Base-by-base conservation (phyloP, 2,888 invertebrate species). In the Amaurobius ferox region DNA sequence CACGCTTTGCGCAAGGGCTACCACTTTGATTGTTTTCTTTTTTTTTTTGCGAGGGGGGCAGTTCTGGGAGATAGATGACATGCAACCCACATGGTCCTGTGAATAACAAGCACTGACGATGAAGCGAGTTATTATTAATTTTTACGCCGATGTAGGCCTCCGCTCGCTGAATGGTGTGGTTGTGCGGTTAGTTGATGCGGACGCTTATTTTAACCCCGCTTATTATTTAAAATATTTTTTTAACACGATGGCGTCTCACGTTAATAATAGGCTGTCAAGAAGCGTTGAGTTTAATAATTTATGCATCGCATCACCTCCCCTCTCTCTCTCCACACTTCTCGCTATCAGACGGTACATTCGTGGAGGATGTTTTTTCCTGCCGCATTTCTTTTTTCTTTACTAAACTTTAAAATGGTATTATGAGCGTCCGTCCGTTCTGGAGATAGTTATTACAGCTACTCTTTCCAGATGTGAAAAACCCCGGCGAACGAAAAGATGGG, bases 1-100 rank as follows among this genome's bases (percentile, higher is more conserved):
- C 85, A 78, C 85, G 77, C 64, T 78, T 66, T 71, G 71, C 55
- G 85, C 77, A 55, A 85, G 85, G 55, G 85, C 77, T 85, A 78
- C 85, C 85, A 78, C 72, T 72, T 67, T 64, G 39, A 30, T 26
- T 71, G 19, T 30, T 66, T 26, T 70, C 40, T 30, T 68, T 61
- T 73, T 67, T 23, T 62, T 70, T n/a, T n/a, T n/a, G n/a, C n/a
- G n/a, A n/a, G n/a, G 35, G 9, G 35, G 6, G 6, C 35, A 35
- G 5, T 35, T 35, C 35, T 9, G 9, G 5, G 35, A 35, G 35
- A 35, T 35, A 35, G 35, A 55, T 55, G 55, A 55, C 55, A 55
- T 11, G 16, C n/a, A 44, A 44, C 44, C 44, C 44, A 16, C 44
- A 23, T 6, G 23, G 72, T 67, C 67, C 62, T 32, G 19, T 48